Evolutionary conservation across 37 sponge, comb jelly and placozoan species (phyloP).

Genomic region (Spongilla lacustris): DNA sequence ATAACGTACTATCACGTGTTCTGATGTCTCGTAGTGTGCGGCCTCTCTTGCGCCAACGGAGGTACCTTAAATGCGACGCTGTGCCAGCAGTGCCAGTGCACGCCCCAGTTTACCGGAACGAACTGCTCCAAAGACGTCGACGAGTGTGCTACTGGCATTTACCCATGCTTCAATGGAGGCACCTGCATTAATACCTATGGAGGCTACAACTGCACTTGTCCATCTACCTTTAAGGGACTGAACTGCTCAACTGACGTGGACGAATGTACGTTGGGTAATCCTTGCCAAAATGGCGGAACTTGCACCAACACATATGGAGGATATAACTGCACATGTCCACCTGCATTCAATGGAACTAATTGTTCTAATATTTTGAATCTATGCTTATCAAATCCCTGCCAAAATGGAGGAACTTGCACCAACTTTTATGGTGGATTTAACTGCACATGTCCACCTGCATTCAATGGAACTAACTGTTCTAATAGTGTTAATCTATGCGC

Average conservation of each 20-base stretch:
- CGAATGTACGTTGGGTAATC: constrained; percentile 22
- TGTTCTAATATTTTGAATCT: constrained; percentile 41
- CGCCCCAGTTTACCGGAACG: constrained; percentile 30
- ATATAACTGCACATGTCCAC: constrained; percentile 36
- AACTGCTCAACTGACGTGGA: constrained; percentile 47
- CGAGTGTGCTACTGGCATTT: constrained; percentile 12
- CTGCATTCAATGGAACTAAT: constrained; percentile 17
- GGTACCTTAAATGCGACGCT: neutral
- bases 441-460: constrained; percentile 39
- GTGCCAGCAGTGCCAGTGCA: constrained; percentile 10
- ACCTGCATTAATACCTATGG: constrained; percentile 22
- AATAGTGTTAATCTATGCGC: constrained; percentile 25
- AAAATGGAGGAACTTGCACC: constrained; percentile 38
- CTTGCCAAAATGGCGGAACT: constrained; percentile 31
- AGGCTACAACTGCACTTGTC: constrained; percentile 52
- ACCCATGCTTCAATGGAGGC: constrained; percentile 69
- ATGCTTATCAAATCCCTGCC: constrained; percentile 23
- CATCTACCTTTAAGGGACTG: constrained; percentile 48
- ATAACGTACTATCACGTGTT: no score
- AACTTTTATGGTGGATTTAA: constrained; percentile 24
- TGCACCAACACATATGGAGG: constrained; percentile 40
- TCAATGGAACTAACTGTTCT: constrained; percentile 35
- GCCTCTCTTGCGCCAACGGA: neutral
- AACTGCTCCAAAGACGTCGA: constrained; percentile 22
- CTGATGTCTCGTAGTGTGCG: neutral